These are phyloP conservation scores for Percopsis transmontana DNA, from an alignment of 2,113 vertebrate genomes.

Conservation along the genomic window DNA sequence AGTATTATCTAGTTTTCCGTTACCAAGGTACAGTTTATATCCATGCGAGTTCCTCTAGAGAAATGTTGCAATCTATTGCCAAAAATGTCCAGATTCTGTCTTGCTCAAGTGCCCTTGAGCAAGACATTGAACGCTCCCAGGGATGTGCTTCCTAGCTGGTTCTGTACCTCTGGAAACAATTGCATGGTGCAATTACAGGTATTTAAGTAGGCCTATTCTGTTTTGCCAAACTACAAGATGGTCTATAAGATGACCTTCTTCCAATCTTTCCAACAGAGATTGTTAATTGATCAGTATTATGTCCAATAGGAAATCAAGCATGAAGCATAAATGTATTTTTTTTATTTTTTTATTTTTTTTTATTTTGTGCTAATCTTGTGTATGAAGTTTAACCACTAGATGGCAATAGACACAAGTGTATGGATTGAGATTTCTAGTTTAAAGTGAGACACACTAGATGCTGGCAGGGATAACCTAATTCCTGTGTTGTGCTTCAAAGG, in stretches of 20 bases:
- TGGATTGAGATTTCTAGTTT: not conserved
- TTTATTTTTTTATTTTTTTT: not conserved
- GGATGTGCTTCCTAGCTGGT: too few relatives aligned
- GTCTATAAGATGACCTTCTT: not conserved
- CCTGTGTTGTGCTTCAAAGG: not conserved
- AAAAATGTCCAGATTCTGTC: too few relatives aligned
- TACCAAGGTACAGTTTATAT: too few relatives aligned
- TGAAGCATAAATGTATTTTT: not conserved
- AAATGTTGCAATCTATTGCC: too few relatives aligned
- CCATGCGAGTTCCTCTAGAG: not conserved
- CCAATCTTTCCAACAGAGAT: not conserved
- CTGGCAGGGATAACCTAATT: slow-evolving; percentile 3
- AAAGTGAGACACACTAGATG: slow-evolving; percentile 1
- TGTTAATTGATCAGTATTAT: not conserved
- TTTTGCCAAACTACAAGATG: slow-evolving; percentile 2
- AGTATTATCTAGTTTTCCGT: too few relatives aligned
- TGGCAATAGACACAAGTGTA: slow-evolving; percentile 29
- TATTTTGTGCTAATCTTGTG: slow-evolving; percentile 8
- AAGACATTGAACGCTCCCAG: too few relatives aligned
- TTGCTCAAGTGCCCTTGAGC: too few relatives aligned
- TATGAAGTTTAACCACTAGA: slow-evolving; percentile 34
- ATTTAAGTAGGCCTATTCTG: not conserved
- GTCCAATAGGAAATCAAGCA: not conserved
- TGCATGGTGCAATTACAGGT: not conserved
- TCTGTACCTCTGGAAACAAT: not conserved